Base-by-base conservation (phyloP, 2,113 vertebrate species). In the Cephalopholis sonnerati region DNA sequence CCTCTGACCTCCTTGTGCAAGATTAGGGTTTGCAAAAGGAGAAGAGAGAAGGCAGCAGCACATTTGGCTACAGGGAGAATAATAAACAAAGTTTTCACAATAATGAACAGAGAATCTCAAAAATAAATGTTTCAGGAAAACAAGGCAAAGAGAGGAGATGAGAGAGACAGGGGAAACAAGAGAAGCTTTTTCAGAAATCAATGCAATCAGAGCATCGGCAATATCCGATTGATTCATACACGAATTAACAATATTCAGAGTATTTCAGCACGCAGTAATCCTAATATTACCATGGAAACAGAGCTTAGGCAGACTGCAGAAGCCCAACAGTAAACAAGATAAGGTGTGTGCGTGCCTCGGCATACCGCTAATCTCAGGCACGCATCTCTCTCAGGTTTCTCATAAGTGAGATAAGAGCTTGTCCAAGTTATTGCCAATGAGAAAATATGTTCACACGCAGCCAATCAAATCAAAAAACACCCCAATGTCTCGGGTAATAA, bases 201-300 rank as follows among this genome's bases (percentile, higher is more conserved):
- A 25, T 81, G 67, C 78, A 82, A 75, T 89, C 86, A 77, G 61
- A 73, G 82, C 83, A 68, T 88, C 72, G 25, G 83, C 76, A 85
- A 87, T 85, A 86, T 87, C 83, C 62, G 44, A 92, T 88, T 83
- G 82, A 90, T 87, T 90, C 63, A 72, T 17, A 58, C 79, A 12
- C 59, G 27, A 83, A 81, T 82, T 77, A 83, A 65, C 74, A 89
- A 87, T 69, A 75, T 84, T 80, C 66, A 62, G 67, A 83, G 73
- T 83, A 62, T 84, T 61, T 86, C 72, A 53, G 44, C 72, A 10
- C 51, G 75, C 29, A 69, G 46, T 79, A 79, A 84, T 91, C 74
- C 81, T 82, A 66, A 77, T 75, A 69, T 91, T 65, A n/a, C 87
- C 91, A 88, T 91, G 82, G 91, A 66, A 89, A 92, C 85, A 63